Evolutionary conservation across 2,888 invertebrate species (phyloP).

Genomic region (Idaea dimidiata): DNA sequence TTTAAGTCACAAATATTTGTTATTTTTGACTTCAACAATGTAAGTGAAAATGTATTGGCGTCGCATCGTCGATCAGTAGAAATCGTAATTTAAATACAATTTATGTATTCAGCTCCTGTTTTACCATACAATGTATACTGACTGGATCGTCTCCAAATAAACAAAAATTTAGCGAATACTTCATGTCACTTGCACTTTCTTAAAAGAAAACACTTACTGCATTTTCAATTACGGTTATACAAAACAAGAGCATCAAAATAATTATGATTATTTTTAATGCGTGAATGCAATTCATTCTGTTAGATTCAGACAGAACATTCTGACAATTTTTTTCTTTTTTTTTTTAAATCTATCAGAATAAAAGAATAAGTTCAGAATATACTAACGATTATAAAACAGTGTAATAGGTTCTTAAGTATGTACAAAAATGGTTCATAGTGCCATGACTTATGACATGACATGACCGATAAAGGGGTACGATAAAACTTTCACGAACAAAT

Average conservation of each 20-base stretch:
- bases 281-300: too few relatives aligned
- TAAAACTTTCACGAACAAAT: constrained; percentile 69
- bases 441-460: constrained; percentile 21
- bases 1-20: neutral
- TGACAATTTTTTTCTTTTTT: too few relatives aligned
- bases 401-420: constrained; percentile 12
- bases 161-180: constrained; percentile 19
- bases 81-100: constrained; percentile 68
- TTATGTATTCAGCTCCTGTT: constrained; percentile 49
- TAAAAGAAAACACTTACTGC: neutral
- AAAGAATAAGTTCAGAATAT: too few relatives aligned
- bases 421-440: constrained; percentile 28
- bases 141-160: constrained; percentile 36
- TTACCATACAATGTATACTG: constrained; percentile 41
- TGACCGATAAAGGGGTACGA: constrained; percentile 39
- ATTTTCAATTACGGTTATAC: neutral
- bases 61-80: constrained; percentile 72
- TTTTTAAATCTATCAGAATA: too few relatives aligned
- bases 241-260: neutral
- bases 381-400: too few relatives aligned
- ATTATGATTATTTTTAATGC: neutral
- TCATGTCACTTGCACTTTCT: neutral
- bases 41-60: constrained; percentile 61
- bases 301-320: too few relatives aligned
- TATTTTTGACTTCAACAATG: constrained; percentile 12